Percentiles rank a stretch among this genome's conserved stretches.
These are phyloP conservation scores for Nezara viridula DNA, from an alignment of 2,888 invertebrate genomes.

Conservation along the genomic window DNA sequence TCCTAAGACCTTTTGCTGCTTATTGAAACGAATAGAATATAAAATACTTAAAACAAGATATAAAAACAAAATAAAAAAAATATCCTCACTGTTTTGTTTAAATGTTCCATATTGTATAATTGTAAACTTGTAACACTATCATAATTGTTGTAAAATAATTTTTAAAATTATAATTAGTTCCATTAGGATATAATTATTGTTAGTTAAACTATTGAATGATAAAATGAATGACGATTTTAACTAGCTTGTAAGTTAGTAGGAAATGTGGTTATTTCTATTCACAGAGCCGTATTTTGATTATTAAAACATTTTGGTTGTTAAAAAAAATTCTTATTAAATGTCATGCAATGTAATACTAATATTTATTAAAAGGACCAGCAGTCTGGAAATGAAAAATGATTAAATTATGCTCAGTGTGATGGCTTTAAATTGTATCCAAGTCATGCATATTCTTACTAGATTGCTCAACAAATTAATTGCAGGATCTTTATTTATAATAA, in stretches of 20 bases:
- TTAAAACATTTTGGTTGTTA: conserved; percentile 27
- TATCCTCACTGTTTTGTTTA: neutral
- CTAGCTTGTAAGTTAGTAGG: conserved; percentile 43
- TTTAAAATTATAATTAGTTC: conserved; percentile 8
- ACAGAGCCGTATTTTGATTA: conserved; percentile 54
- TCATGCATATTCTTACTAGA: conserved; percentile 50
- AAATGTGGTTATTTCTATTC: conserved; percentile 53
- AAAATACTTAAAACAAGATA: conserved; percentile 12
- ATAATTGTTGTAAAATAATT: conserved; percentile 40
- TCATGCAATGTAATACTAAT: conserved; percentile 53
- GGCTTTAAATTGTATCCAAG: conserved; percentile 51
- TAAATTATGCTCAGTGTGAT: conserved; percentile 43
- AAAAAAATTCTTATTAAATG: conserved; percentile 32
- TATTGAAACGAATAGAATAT: neutral
- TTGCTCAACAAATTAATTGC: conserved; percentile 44
- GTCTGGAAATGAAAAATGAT: conserved; percentile 20
- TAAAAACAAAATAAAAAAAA: neutral
- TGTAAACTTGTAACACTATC: conserved; percentile 45
- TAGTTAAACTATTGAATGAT: conserved; percentile 25
- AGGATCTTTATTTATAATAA: neutral
- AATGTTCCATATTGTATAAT: conserved; percentile 31
- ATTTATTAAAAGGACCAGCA: conserved; percentile 34
- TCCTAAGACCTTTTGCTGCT: conserved; percentile 29
- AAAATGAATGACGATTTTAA: conserved; percentile 21
- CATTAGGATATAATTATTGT: conserved; percentile 1